phyloP scores from a whole-genome alignment of 2,888 invertebrate species.

The Synanthedon formicaeformis region DNA sequence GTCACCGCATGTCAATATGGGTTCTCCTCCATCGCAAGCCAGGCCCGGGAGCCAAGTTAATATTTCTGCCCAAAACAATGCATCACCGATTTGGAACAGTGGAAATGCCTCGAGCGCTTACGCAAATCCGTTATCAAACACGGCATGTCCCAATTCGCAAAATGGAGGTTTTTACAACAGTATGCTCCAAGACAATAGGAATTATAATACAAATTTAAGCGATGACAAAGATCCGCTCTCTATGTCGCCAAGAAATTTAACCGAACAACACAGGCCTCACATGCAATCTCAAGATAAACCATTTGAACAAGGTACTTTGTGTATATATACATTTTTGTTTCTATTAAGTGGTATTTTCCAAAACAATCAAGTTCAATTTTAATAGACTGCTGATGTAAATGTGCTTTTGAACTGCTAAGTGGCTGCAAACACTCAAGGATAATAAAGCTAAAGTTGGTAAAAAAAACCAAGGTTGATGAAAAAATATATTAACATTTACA shows the following conservation, averaged over 20 bases:
- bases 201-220: constrained; percentile 44
- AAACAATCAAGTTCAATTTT: too few species aligned
- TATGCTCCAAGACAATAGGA: constrained; percentile 48
- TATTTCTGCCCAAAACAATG: constrained; percentile 58
- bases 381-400: too few species aligned
- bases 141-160: constrained; percentile 48
- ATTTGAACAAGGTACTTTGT: constrained; percentile 47
- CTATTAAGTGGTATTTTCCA: too few species aligned
- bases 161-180: constrained; percentile 64
- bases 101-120: constrained; percentile 52
- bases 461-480: too few species aligned
- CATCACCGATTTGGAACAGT: constrained; percentile 57
- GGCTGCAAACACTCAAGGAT: too few species aligned
- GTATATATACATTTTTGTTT: not conserved
- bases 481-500: too few species aligned
- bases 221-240: constrained; percentile 63
- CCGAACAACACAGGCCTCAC: constrained; percentile 43
- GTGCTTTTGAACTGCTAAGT: too few species aligned
- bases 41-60: constrained; percentile 56
- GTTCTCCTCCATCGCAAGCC: constrained; percentile 71
- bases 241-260: constrained; percentile 51
- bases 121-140: constrained; percentile 44
- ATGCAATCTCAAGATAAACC: constrained; percentile 49
- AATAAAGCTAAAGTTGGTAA: too few species aligned
- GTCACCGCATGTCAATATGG: constrained; percentile 69